Percentiles rank a stretch among this genome's conserved stretches.
Conservation (phyloP, 2,797 vertebrate genomes). For the Smutsia temminckii region DNA sequence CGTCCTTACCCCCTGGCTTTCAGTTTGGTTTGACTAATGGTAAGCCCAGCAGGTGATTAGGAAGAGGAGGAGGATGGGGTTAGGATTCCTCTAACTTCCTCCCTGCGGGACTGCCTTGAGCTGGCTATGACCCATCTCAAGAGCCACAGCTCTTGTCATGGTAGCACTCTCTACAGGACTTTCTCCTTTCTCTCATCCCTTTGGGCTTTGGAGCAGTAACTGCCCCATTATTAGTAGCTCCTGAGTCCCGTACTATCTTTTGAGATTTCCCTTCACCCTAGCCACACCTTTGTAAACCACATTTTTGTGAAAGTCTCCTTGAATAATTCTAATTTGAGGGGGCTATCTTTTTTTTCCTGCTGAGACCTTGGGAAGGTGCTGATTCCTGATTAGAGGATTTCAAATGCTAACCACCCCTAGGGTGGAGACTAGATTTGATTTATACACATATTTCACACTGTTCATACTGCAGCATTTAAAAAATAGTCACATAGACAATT, state of each 20-base stretch:
- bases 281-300: neutral
- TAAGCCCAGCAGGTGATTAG: neutral
- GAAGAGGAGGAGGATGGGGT: neutral
- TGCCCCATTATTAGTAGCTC: neutral
- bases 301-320: neutral
- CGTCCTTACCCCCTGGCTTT: neutral
- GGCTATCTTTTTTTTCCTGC: neutral
- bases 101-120: neutral
- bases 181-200: neutral
- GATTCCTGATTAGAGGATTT: slow-evolving; percentile 46
- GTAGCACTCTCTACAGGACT: neutral
- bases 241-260: neutral
- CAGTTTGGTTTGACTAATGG: neutral
- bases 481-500: slow-evolving; percentile 13
- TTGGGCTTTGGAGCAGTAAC: neutral
- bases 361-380: slow-evolving; percentile 5
- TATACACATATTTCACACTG: slow-evolving; percentile 17
- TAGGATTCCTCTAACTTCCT: neutral
- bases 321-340: slow-evolving; percentile 32
- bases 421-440: slow-evolving; percentile 8
- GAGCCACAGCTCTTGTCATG: neutral
- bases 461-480: slow-evolving; percentile 4
- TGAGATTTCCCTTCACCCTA: neutral
- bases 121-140: neutral
- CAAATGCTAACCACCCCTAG: slow-evolving; percentile 13